Evolutionary conservation across 2,113 vertebrate species (phyloP).

Genomic region (Procavia capensis): DNA sequence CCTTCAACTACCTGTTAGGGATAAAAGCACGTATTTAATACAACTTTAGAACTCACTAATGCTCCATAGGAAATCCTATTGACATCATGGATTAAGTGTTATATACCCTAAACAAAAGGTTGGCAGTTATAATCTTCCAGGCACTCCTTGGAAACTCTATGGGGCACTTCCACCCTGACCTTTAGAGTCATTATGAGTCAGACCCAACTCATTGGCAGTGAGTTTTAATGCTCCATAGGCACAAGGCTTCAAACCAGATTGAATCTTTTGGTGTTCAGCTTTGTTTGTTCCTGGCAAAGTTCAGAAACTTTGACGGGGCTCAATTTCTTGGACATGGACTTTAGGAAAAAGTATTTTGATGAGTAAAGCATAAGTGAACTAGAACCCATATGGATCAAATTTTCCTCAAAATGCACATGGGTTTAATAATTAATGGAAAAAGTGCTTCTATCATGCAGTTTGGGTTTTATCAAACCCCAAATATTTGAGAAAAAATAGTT

Average conservation of each 20-base stretch:
- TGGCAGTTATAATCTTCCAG: too few relatives aligned
- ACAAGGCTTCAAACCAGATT: slow-evolving; percentile 74
- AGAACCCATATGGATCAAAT: slow-evolving; percentile 82
- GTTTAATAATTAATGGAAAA: slow-evolving; percentile 84
- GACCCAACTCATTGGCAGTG: too few relatives aligned
- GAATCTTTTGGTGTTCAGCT: slow-evolving; percentile 74
- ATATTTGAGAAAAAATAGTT: slow-evolving; percentile 73
- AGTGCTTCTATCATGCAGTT: slow-evolving; percentile 76
- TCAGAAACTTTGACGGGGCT: slow-evolving; percentile 70
- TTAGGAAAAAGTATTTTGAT: slow-evolving; percentile 79
- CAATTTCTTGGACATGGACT: slow-evolving; percentile 79
- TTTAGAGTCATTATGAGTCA: too few relatives aligned
- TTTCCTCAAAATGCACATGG: slow-evolving; percentile 82
- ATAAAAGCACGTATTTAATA: slow-evolving; percentile 56
- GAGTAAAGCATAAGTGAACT: slow-evolving; percentile 82
- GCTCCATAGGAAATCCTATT: slow-evolving; percentile 48
- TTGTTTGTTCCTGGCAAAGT: slow-evolving; percentile 79
- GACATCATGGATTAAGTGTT: too few relatives aligned
- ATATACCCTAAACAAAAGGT: too few relatives aligned
- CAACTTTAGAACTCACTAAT: slow-evolving; percentile 72
- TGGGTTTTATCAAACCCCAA: slow-evolving; percentile 81
- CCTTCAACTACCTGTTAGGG: slow-evolving; percentile 59
- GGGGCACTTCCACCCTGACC: too few relatives aligned
- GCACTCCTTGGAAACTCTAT: too few relatives aligned
- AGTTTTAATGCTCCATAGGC: slow-evolving; percentile 64